Evolutionary conservation across 1,140 invertebrate species (phyloP), one percentile per base, ranked within the genome.

Genomic region (Drosophila tani): DNA sequence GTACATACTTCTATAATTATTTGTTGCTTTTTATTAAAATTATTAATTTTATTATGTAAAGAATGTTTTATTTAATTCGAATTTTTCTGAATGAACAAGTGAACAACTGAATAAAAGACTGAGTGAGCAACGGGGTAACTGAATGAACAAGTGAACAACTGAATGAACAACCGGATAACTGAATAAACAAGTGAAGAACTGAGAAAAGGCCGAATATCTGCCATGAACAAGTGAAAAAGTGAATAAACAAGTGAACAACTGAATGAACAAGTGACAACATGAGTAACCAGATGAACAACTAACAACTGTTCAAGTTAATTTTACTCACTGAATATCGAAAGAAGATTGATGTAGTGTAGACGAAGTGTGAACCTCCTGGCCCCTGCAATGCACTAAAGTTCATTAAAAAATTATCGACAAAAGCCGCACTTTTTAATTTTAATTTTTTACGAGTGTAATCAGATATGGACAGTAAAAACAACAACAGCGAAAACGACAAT

Each of bases 391-490:
- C 17, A 55, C 17, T 55, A 15, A 19, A 19, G 32, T 55, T 55
- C 51, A 55, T 55, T 55, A 55, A 38, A 38, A 21, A 55, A 55
- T 55, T 38, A 55, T 55, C 51, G 32, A 4, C 51, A 14, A 38
- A 11, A 55, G 51, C 32, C 17, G 15, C 32, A 38, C 35, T 40
- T 55, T 21, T 55, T 55, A 4, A 21, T n/a, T 27, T 8, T 21
- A 5, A 21, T 19, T 46, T 68, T 67, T 68, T 67, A 35, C 14
- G 14, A 70, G 67, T 70, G 67, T 70, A 78, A 77, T 74, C 62
- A 78, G 45, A 46, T 63, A 46, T 49, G 38, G 47, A 53, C 43
- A 59, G 32, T 21, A 41, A 49, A n/a, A 58, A 41, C 32, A 58
- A 43, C 51, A 76, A 35, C 60, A 53, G 41, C 46, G 46, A 57